Base-by-base conservation (phyloP, 2,113 vertebrate species). In the Mungos mungo region DNA sequence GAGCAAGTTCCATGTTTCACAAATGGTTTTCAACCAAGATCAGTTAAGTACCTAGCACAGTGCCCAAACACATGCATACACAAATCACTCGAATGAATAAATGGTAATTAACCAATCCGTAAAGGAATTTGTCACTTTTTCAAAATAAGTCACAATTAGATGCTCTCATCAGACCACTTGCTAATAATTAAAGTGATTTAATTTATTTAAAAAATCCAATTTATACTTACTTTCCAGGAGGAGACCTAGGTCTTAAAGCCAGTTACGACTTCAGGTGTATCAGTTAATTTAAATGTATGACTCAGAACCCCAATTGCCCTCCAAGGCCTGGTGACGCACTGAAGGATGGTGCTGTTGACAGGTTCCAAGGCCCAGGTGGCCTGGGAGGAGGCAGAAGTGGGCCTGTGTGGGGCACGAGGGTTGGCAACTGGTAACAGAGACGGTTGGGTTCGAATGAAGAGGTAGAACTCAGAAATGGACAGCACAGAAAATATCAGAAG, bases 41-140 rank as follows among this genome's bases (percentile, higher is more conserved):
- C 65, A 93, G 31, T 83, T 23, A 50, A 97, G 35, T 8, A 27
- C 71, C 65, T 60, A 57, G 0, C 14, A 12, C 41, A 15, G 21
- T n/a, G 35, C 31, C 71, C 71, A 35, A 33, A 33, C 18, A 74
- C 1, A 13, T 15, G 84, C n/a, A 33, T 29, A 79, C 27, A 80
- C 14, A 25, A 71, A 41, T 66, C 72, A 12, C 35, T 52, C 74
- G 54, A 68, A 12, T 68, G 84, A 94, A 88, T 92, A 66, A 95
- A 31, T 33, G 33, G 45, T 35, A 41, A 89, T 74, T 68, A 93
- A 88, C 60, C 38, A 74, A 63, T 60, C 38, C 57, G 21, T 47
- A 68, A 68, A 52, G 47, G 47, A 50, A 93, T 93, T 29, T 81
- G 79, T 54, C 47, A 82, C 47, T 63, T 95, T 93, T 96, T 76